Base-by-base conservation (phyloP, 2,888 invertebrate genomes). In the Tiliacea aurago region DNA sequence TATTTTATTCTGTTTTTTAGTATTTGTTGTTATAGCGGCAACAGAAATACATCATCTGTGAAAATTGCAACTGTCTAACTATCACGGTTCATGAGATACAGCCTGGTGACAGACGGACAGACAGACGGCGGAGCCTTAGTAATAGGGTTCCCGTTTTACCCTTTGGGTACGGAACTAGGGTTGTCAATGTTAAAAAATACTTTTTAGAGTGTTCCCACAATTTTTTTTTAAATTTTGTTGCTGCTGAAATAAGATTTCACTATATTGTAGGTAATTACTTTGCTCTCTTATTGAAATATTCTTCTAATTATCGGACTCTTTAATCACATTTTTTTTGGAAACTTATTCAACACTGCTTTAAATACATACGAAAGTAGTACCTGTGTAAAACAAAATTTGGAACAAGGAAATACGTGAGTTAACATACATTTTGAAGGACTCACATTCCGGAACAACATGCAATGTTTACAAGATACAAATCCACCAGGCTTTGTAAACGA, bases 381-480 rank as follows among this genome's bases (percentile, higher is more conserved):
- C 1, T n/a, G 33, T 49, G 58, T 51, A 43, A 51, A 71, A 51
- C 49, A 41, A 58, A 66, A 37, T 33, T 43, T 45, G 6, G 23
- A 51, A 51, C 37, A 37, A 51, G 66, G 49, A 33, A 65, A 65
- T 76, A 53, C 23, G 20, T 33, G 47, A 68, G 49, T 45, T 61
- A 51, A 45, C 33, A 51, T 65, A 20, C 2, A 49, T 69, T 70
- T 69, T 28, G 51, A 74, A 68, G 11, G 41, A 63, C 45, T 58
- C 20, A 58, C 47, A 68, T 68, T 68, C n/a, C 20, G 33, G 33
- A 70, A 67, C 62, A 64, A 59, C 66, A 61, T 71, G 61, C 64
- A 59, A 73, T 76, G 62, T 81, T 76, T 71, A 70, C 70, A 23
- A 37, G n/a, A 76, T 15, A 77, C 79, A 72, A 70, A 45, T 68